Evolutionary conservation across 37 sponge, comb jelly and placozoan species (phyloP), one percentile per base, ranked within the genome.

Genomic region (Halisarca cf. caerulea): DNA sequence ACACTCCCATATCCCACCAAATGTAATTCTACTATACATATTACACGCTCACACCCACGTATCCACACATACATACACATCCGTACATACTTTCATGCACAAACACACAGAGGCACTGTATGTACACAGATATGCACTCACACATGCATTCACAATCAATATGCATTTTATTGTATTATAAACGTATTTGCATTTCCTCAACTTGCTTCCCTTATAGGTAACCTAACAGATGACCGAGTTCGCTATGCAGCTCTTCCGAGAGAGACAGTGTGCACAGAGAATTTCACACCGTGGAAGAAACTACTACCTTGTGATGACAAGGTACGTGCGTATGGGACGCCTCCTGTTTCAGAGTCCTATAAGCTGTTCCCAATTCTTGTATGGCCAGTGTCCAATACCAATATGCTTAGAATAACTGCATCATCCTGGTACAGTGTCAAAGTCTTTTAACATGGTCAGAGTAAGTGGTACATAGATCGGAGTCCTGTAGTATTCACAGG

Each of bases 241-340:
- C 80, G 92, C 8, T 96, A 99, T 80, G 92, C 92, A 79, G 90
- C 91, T 40, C 72, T 96, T 21, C 94, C 99, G 0, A 47, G 95
- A 30, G 99, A 99, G 80, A 83, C 86, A 38, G 97, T 99, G 11
- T 99, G 99, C 75, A 99, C 99, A 28, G 97, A 99, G 70, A 99
- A 99, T 80, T 89, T 99, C 68, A 96, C 99, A 25, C 99, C 99
- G 9, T 95, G 93, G 94, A 89, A 83, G 45, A 99, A 99, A 85
- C 91, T 96, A 25, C 89, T 96, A 27, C 99, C 99, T 0, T 99
- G 99, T 88, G 89, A 87, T 17, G 51, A 85, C 2, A 80, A 88
- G 83, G 96, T 94, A 83, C 51, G 30, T 55, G 37, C 21, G n/a
- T n/a, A 59, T 2, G 60, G 25, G n/a, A n/a, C n/a, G n/a, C n/a